phyloP scores from a whole-genome alignment of 2,888 invertebrate genomes.

The Caenorhabditis wallacei region DNA sequence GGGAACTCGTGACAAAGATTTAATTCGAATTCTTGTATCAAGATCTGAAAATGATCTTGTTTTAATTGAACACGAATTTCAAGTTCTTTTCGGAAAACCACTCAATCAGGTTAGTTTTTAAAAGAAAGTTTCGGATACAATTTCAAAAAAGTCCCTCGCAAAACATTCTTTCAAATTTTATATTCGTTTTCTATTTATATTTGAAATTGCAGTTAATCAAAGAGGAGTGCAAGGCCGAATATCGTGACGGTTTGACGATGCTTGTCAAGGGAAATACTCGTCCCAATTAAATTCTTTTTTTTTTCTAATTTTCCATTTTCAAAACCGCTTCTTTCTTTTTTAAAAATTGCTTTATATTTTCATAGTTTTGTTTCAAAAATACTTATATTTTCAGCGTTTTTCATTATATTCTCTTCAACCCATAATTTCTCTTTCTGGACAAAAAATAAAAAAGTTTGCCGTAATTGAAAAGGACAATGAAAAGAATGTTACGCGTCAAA shows the following conservation, averaged over 20 bases:
- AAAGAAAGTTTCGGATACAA: too few species aligned
- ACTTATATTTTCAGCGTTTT: too few species aligned
- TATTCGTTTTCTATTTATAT: not conserved
- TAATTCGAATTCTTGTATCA: conserved; percentile 79
- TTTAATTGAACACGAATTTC: conserved; percentile 90
- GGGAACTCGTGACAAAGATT: conserved; percentile 79
- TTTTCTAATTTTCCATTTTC: not conserved
- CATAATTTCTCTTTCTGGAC: too few species aligned
- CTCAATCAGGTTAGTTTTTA: conserved; percentile 69
- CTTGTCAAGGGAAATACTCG: conserved; percentile 78
- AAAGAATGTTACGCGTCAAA: too few species aligned
- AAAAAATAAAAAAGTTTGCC: too few species aligned
- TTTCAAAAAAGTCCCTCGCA: too few species aligned
- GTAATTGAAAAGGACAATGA: too few species aligned
- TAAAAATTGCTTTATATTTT: not conserved
- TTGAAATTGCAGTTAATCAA: conserved; percentile 62
- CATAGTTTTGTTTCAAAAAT: too few species aligned
- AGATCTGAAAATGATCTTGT: conserved; percentile 87
- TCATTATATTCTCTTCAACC: too few species aligned
- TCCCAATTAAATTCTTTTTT: conserved; percentile 15
- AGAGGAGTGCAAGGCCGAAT: conserved; percentile 76
- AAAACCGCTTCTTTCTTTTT: conserved; percentile 5
- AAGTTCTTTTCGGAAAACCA: conserved; percentile 81
- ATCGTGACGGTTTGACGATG: conserved; percentile 80
- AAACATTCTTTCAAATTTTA: not conserved